phyloP scores from a whole-genome alignment of 2,797 vertebrate species.

The Pteronotus mesoamericanus region DNA sequence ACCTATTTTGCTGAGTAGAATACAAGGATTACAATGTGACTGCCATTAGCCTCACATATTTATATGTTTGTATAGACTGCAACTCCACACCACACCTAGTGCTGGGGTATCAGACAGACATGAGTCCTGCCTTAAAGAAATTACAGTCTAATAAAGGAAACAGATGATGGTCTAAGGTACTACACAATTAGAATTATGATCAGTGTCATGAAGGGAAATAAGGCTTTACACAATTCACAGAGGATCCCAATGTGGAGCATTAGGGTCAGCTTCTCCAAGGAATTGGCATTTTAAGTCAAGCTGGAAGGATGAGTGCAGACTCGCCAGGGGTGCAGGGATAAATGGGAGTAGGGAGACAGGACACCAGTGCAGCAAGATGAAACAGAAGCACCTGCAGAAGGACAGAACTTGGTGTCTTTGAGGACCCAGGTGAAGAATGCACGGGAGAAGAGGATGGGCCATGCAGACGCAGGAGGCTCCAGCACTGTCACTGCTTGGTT shows the following conservation, averaged over 20 bases:
- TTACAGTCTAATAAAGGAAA: constrained; percentile 9
- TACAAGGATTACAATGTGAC: not conserved
- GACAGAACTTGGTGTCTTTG: not conserved
- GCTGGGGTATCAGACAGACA: not conserved
- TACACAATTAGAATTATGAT: constrained; percentile 28
- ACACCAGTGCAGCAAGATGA: rapidly evolving
- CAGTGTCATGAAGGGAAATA: constrained; percentile 26
- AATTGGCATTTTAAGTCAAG: not conserved
- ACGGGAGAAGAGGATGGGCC: not conserved
- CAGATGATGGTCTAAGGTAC: constrained; percentile 34
- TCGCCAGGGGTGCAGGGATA: not conserved
- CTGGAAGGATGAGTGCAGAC: not conserved
- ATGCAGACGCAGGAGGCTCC: not conserved
- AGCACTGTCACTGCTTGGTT: not conserved
- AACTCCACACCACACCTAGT: not conserved
- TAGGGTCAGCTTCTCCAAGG: not conserved
- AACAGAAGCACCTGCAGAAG: not conserved
- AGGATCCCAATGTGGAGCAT: not conserved
- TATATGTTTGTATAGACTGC: too few species aligned
- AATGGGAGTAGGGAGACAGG: not conserved
- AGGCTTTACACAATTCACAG: not conserved
- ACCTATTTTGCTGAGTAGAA: not conserved
- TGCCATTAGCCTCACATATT: not conserved
- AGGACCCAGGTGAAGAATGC: not conserved
- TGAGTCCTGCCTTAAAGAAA: constrained; percentile 4